A percentile compares a stretch with the other conserved stretches of the same genome.
Conservation (phyloP, 2,888 invertebrate genomes). For the Tenodera sinensis region DNA sequence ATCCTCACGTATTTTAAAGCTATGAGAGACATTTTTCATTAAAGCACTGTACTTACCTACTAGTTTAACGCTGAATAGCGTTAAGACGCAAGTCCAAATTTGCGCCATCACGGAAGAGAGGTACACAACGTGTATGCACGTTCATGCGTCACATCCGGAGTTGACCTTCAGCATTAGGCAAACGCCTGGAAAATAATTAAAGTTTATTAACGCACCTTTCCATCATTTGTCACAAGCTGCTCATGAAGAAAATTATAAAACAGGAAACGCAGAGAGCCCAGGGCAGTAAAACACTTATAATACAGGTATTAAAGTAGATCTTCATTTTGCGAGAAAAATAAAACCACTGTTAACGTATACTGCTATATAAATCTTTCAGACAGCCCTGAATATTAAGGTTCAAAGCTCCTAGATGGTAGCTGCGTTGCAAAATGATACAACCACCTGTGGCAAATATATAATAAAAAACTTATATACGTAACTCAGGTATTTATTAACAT, state of each 20-base stretch:
- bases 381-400: no score
- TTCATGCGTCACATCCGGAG: conserved; percentile 26
- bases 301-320: no score
- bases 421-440: no score
- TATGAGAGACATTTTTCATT: background rate
- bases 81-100: conserved; percentile 27
- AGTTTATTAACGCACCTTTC: background rate
- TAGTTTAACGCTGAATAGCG: conserved; percentile 28
- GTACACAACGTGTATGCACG: background rate
- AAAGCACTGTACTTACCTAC: conserved; percentile 22
- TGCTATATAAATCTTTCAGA: no score
- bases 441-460: no score
- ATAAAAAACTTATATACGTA: no score
- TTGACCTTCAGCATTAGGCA: background rate
- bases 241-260: background rate
- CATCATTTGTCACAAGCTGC: background rate
- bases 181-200: conserved; percentile 6
- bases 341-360: no score
- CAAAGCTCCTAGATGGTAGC: no score
- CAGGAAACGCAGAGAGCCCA: background rate
- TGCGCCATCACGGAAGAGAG: conserved; percentile 24
- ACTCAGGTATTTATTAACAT: no score
- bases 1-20: background rate
- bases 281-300: no score
- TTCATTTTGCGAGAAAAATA: no score